These are phyloP conservation scores for Drosophila parabipectinata DNA, from an alignment of 1,140 invertebrate species.

Conservation along the genomic window DNA sequence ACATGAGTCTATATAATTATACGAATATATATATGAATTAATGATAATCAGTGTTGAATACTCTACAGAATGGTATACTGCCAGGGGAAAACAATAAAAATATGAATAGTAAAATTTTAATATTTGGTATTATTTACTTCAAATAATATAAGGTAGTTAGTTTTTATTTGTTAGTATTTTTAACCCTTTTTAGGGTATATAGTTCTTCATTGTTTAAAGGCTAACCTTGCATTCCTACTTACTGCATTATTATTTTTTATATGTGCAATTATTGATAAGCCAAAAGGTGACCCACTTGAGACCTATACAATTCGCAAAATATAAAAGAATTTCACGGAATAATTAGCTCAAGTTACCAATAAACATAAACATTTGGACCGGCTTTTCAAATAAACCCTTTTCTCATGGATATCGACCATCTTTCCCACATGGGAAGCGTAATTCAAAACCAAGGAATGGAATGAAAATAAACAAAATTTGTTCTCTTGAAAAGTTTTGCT, in stretches of 20 bases:
- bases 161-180: neutral
- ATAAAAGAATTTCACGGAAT: slow-evolving; percentile 9
- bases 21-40: slow-evolving; percentile 19
- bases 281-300: slow-evolving; percentile 73
- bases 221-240: slow-evolving; percentile 30
- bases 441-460: neutral
- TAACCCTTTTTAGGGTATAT: slow-evolving; percentile 24
- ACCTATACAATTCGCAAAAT: slow-evolving; percentile 41
- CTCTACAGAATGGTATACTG: neutral
- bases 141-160: neutral
- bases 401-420: neutral
- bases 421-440: neutral
- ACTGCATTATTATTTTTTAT: slow-evolving; percentile 28
- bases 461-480: slow-evolving; percentile 25
- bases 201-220: slow-evolving; percentile 9
- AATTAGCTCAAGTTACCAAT: neutral
- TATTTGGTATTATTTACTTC: neutral
- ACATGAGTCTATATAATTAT: slow-evolving; percentile 28
- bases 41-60: slow-evolving; percentile 16
- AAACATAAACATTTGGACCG: neutral
- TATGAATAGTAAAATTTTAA: neutral
- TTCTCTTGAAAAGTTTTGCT: slow-evolving; percentile 3
- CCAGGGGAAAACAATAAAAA: neutral
- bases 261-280: slow-evolving; percentile 60
- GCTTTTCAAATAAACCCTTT: neutral